These are phyloP conservation scores for Drosophila lutescens DNA, from an alignment of 2,888 invertebrate genomes.

Conservation along the genomic window DNA sequence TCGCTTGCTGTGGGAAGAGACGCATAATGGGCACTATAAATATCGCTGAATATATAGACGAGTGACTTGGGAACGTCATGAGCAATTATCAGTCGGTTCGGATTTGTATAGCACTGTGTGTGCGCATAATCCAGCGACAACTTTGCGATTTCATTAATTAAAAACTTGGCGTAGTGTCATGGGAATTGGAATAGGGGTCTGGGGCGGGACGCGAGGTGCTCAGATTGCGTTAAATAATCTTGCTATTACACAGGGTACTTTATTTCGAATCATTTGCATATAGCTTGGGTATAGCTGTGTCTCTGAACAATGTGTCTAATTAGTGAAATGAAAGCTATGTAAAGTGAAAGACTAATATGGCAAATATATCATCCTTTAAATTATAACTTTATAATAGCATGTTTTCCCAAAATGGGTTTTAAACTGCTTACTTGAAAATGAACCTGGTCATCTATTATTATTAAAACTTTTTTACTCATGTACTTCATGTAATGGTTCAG, in stretches of 20 bases:
- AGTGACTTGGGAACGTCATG: slow-evolving; percentile 34
- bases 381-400: too few species aligned
- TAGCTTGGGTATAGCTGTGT: not conserved
- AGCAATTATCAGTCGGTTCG: slow-evolving; percentile 37
- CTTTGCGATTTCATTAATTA: slow-evolving; percentile 42
- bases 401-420: too few species aligned
- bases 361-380: too few species aligned
- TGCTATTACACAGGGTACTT: not conserved
- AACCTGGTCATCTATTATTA: too few species aligned
- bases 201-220: not conserved
- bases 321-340: too few species aligned
- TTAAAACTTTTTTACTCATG: too few species aligned
- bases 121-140: slow-evolving; percentile 21
- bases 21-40: slow-evolving; percentile 31
- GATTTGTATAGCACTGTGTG: slow-evolving; percentile 1
- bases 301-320: too few species aligned
- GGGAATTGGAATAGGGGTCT: slow-evolving; percentile 9
- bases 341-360: too few species aligned
- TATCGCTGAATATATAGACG: slow-evolving; percentile 19
- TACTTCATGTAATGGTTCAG: too few species aligned
- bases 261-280: not conserved
- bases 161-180: slow-evolving; percentile 27
- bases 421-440: too few species aligned
- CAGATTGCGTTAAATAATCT: slow-evolving; percentile 2
- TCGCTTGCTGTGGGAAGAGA: slow-evolving; percentile 77